Evolutionary conservation across 2,797 vertebrate species (phyloP).

Genomic region (Alca torda): DNA sequence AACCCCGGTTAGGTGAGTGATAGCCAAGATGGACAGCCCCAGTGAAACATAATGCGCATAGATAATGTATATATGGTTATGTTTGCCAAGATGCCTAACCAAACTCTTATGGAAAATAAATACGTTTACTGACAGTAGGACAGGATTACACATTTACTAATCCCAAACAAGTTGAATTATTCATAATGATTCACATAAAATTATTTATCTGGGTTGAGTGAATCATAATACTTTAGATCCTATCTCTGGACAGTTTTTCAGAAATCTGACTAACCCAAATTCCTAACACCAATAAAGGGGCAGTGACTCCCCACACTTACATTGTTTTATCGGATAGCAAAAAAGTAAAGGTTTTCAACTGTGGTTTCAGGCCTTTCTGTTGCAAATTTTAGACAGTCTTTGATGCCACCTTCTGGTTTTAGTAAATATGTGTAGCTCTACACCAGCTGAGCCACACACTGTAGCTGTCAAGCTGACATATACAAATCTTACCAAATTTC

Average conservation of each 20-base stretch:
- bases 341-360: neutral
- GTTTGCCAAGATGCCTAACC: neutral
- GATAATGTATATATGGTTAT: neutral
- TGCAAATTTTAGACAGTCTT: neutral
- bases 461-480: neutral
- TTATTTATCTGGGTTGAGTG: neutral
- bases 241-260: neutral
- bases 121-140: neutral
- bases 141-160: neutral
- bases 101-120: neutral
- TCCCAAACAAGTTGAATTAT: neutral
- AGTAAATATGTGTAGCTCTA: neutral
- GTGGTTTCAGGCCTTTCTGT: neutral
- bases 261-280: neutral
- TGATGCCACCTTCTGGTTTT: constrained; percentile 60
- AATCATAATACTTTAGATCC: neutral
- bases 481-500: neutral
- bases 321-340: neutral
- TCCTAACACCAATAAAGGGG: neutral
- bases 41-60: neutral
- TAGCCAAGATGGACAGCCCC: neutral
- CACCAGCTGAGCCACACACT: neutral
- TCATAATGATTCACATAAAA: neutral
- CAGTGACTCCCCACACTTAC: neutral
- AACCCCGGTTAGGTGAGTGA: neutral